phyloP scores from a whole-genome alignment of 2,113 vertebrate genomes.

The Thinocorus orbignyianus region DNA sequence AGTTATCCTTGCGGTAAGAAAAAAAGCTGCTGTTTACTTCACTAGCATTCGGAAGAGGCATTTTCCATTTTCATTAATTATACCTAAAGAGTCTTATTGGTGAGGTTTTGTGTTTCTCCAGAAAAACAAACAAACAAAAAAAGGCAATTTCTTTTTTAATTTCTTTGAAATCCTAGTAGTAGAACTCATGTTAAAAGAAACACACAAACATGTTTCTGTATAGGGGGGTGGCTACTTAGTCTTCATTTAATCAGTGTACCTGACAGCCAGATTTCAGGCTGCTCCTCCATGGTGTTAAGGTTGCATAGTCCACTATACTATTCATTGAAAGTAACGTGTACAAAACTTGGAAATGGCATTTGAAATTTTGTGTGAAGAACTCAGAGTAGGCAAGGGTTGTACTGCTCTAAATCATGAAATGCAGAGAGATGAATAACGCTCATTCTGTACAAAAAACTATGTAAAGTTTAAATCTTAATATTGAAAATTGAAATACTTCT shows the following conservation, averaged over 20 bases:
- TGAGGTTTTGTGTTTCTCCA: background rate
- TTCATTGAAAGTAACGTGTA: accelerated
- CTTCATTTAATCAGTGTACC: background rate
- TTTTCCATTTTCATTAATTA: background rate
- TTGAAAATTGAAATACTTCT: background rate
- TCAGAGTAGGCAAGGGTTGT: background rate
- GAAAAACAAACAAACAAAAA: background rate
- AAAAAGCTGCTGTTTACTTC: background rate
- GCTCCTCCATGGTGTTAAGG: background rate
- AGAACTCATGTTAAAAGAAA: background rate
- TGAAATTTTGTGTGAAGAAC: background rate
- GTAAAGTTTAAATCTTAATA: background rate
- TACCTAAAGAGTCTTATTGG: background rate
- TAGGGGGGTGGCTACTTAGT: background rate
- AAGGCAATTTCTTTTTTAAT: accelerated
- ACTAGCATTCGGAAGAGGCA: background rate
- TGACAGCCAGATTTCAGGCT: background rate
- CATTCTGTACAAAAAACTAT: background rate
- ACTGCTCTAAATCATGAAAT: background rate
- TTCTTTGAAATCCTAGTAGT: background rate
- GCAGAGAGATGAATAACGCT: background rate
- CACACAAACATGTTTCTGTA: accelerated
- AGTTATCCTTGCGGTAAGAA: background rate
- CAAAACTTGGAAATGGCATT: background rate
- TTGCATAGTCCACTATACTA: background rate